Conservation (phyloP, 2,888 invertebrate genomes). For the Tachina lurida region DNA sequence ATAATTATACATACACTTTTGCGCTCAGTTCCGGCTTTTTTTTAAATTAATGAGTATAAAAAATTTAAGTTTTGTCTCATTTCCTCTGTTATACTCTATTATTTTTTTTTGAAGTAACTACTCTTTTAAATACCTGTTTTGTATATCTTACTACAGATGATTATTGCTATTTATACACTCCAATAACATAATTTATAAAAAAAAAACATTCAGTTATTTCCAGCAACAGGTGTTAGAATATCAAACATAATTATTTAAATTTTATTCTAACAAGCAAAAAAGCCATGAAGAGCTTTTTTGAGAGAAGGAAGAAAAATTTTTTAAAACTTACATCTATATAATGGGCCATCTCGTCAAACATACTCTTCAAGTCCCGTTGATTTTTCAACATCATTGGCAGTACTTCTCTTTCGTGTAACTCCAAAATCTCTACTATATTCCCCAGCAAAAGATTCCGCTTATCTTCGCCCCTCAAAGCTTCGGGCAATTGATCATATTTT, state of each 20-base stretch:
- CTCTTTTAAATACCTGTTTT: too few species aligned
- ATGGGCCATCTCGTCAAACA: constrained; percentile 80
- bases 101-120: background rate
- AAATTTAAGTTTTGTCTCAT: background rate
- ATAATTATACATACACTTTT: background rate
- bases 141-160: background rate
- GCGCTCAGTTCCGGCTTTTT: background rate
- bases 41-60: too few species aligned
- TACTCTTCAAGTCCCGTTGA: constrained; percentile 79
- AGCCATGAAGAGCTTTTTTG: background rate
- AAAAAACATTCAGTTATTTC: background rate
- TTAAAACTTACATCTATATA: constrained; percentile 79
- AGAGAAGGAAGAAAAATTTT: constrained; percentile 32
- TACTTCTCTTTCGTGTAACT: constrained; percentile 87
- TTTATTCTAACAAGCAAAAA: background rate
- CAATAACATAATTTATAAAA: background rate
- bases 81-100: background rate
- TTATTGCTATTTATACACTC: background rate
- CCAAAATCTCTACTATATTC: constrained; percentile 94
- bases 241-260: too few species aligned
- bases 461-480: constrained; percentile 76
- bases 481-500: constrained; percentile 77
- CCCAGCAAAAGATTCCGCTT: constrained; percentile 87
- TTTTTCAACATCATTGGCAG: constrained; percentile 81
- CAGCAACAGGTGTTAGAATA: too few species aligned